Evolutionary conservation across 2,888 invertebrate genomes (phyloP).

Genomic region (Myathropa florea): DNA sequence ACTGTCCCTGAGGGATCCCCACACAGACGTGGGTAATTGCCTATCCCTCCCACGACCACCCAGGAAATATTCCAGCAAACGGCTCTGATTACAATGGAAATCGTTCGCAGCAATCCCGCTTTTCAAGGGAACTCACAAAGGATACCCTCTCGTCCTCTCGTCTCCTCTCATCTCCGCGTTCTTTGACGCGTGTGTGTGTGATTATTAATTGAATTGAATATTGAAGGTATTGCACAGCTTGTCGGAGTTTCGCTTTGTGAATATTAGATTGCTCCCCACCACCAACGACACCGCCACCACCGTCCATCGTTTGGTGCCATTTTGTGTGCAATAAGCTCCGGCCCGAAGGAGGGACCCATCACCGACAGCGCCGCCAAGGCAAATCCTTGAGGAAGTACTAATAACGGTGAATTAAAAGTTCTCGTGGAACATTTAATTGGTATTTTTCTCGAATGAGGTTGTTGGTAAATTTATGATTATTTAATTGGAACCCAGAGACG

Average conservation of each 20-base stretch:
- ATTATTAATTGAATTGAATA: slow-evolving; percentile 66
- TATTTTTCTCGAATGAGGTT: slow-evolving; percentile 65
- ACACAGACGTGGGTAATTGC: neutral
- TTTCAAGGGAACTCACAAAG: slow-evolving; percentile 3
- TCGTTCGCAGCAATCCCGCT: neutral
- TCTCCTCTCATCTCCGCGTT: neutral
- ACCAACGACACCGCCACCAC: neutral
- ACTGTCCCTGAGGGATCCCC: neutral
- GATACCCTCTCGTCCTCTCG: neutral
- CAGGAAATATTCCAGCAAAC: slow-evolving; percentile 55
- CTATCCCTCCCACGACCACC: slow-evolving; percentile 6
- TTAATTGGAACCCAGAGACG: slow-evolving; percentile 55
- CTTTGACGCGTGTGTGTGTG: neutral
- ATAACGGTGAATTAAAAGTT: slow-evolving; percentile 68
- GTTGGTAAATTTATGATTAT: slow-evolving; percentile 63
- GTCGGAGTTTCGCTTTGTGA: slow-evolving; percentile 56
- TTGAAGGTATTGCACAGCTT: slow-evolving; percentile 64
- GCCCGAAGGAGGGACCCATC: neutral
- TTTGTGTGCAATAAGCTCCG: slow-evolving; percentile 28
- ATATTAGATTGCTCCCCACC: slow-evolving; percentile 42
- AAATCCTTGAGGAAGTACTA: slow-evolving; percentile 62
- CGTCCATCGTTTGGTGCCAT: slow-evolving; percentile 23
- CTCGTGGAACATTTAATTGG: slow-evolving; percentile 61
- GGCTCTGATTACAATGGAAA: slow-evolving; percentile 27
- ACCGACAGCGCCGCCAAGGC: neutral